Evolutionary conservation across 2,888 invertebrate genomes (phyloP).

Genomic region (Gymnosoma rotundatum): DNA sequence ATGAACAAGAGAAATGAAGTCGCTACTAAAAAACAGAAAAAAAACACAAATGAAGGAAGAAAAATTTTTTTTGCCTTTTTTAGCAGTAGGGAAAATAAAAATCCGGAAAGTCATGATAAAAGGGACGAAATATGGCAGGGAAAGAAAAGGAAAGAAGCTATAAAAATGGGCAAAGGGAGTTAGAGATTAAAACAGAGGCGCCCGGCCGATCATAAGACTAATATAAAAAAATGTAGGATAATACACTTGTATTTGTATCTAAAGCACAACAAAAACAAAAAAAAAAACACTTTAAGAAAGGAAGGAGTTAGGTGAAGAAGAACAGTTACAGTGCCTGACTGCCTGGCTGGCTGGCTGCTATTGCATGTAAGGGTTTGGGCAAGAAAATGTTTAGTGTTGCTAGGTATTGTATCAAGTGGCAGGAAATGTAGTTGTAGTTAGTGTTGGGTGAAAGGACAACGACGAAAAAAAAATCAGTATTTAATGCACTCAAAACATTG

Average conservation of each 20-base stretch:
- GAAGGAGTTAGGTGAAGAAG: slow-evolving; percentile 1
- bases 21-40: slow-evolving; percentile 17
- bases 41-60: slow-evolving; percentile 2
- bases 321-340: neutral
- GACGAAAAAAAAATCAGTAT: slow-evolving; percentile 61
- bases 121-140: slow-evolving; percentile 33
- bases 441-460: slow-evolving; percentile 60
- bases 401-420: slow-evolving; percentile 61
- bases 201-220: slow-evolving; percentile 40
- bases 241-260: neutral
- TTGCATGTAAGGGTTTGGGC: slow-evolving; percentile 32
- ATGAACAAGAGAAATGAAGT: slow-evolving; percentile 62
- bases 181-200: slow-evolving; percentile 61
- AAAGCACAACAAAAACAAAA: neutral
- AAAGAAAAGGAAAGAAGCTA: slow-evolving; percentile 17
- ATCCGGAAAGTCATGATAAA: slow-evolving; percentile 29
- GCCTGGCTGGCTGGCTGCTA: neutral
- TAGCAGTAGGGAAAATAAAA: slow-evolving; percentile 43
- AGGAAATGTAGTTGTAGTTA: slow-evolving; percentile 57
- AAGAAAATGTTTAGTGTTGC: slow-evolving; percentile 54
- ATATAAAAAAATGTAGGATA: slow-evolving; percentile 22
- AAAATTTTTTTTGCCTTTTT: slow-evolving; percentile 8
- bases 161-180: slow-evolving; percentile 24
- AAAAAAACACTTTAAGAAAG: slow-evolving; percentile 15
- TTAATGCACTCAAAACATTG: slow-evolving; percentile 68